These are phyloP conservation scores for Leucoma salicis DNA, from an alignment of 2,888 invertebrate species.

Conservation along the genomic window DNA sequence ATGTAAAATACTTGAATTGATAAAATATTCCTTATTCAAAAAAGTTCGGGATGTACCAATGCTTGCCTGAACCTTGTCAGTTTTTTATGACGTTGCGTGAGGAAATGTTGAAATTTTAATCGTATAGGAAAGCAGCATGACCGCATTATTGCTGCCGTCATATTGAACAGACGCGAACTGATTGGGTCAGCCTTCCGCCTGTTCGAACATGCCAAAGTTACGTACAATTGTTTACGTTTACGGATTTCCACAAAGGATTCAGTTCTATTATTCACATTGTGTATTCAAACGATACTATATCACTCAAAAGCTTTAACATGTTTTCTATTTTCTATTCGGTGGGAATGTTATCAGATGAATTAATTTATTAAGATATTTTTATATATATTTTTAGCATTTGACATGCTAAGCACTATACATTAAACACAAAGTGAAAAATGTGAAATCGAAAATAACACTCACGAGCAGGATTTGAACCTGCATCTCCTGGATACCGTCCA, in stretches of 20 bases:
- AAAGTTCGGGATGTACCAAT: constrained; percentile 27
- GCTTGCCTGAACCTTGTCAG: constrained; percentile 26
- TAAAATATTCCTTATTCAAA: constrained; percentile 35
- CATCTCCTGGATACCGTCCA: too few species aligned
- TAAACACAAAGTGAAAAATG: too few species aligned
- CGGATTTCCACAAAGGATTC: constrained; percentile 10
- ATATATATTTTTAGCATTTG: too few species aligned
- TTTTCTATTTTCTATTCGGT: not conserved
- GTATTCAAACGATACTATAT: constrained; percentile 16
- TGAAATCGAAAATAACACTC: too few species aligned
- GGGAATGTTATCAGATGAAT: not conserved
- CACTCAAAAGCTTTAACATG: not conserved
- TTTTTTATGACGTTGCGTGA: constrained; percentile 47
- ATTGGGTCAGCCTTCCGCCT: constrained; percentile 47
- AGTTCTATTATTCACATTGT: constrained; percentile 25
- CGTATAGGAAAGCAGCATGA: constrained; percentile 43
- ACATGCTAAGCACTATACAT: too few species aligned
- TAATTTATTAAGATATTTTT: too few species aligned
- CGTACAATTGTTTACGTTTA: constrained; percentile 34
- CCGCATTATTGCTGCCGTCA: constrained; percentile 65
- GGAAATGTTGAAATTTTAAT: constrained; percentile 69
- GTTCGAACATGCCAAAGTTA: constrained; percentile 36
- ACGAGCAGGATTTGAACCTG: too few species aligned
- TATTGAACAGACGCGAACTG: constrained; percentile 61
- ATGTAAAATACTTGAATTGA: constrained; percentile 28